Conservation (phyloP, 2,113 vertebrate species). For the Uria aalge region DNA sequence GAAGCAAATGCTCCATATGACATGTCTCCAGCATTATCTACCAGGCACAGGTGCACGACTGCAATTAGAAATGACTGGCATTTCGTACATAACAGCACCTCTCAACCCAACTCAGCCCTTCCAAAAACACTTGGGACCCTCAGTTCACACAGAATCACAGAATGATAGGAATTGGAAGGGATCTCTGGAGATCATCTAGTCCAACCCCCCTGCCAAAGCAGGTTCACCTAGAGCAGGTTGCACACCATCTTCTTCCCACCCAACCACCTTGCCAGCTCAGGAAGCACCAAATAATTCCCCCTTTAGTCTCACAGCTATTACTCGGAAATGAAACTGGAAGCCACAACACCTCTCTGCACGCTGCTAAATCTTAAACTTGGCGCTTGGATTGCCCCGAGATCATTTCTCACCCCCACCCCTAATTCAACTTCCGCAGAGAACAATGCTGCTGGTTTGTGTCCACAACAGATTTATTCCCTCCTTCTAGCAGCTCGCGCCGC, state of each 20-base stretch:
- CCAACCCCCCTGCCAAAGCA: too few relatives aligned
- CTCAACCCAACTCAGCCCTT: background rate
- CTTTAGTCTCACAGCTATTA: background rate
- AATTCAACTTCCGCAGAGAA: constrained; percentile 39
- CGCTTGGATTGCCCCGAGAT: background rate
- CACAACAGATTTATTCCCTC: constrained; percentile 7
- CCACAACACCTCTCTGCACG: background rate
- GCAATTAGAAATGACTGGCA: constrained; percentile 30
- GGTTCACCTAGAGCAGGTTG: too few relatives aligned
- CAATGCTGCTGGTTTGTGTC: constrained; percentile 23
- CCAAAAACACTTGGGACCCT: background rate
- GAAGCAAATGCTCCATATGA: constrained; percentile 22
- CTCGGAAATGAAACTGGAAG: background rate
- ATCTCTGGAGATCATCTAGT: too few relatives aligned
- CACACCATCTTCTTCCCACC: background rate
- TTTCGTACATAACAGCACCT: constrained; percentile 27
- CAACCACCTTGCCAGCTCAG: background rate
- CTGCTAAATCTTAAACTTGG: background rate
- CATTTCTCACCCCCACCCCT: background rate
- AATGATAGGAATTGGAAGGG: too few relatives aligned
- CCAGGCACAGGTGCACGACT: constrained; percentile 38
- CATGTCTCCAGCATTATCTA: background rate
- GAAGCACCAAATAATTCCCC: background rate
- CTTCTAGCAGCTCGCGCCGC: background rate
- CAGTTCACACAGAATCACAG: background rate